Percentiles rank a stretch among this genome's conserved stretches.
Conservation (phyloP, 2,797 vertebrate species). For the Danionella dracula region DNA sequence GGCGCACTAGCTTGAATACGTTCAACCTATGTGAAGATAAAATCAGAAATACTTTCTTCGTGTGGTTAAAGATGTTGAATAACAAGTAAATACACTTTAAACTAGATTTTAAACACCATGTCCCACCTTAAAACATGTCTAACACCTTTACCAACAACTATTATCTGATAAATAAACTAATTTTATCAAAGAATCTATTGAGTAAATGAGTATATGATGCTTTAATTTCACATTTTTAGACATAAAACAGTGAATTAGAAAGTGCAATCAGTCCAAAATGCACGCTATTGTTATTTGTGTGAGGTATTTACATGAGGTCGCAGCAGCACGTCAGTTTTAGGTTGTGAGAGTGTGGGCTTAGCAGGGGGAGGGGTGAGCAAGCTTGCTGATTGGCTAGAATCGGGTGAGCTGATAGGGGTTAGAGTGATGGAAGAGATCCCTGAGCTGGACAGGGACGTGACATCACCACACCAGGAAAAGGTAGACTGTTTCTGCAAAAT, state of each 20-base stretch:
- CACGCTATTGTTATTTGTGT: not conserved
- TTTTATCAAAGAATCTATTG: too few relatives aligned
- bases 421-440: slow-evolving; percentile 75
- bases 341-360: slow-evolving; percentile 66
- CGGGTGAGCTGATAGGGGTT: slow-evolving; percentile 71
- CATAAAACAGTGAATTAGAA: too few relatives aligned
- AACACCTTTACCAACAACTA: too few relatives aligned
- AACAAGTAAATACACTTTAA: too few relatives aligned
- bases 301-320: slow-evolving; percentile 63
- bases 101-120: too few relatives aligned
- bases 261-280: too few relatives aligned
- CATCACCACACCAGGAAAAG: slow-evolving; percentile 69
- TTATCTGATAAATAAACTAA: too few relatives aligned
- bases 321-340: slow-evolving; percentile 63
- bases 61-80: too few relatives aligned
- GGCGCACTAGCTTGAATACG: slow-evolving; percentile 66
- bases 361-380: slow-evolving; percentile 71
- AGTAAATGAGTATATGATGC: too few relatives aligned
- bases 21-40: slow-evolving; percentile 65
- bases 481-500: slow-evolving; percentile 65
- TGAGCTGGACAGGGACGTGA: slow-evolving; percentile 69
- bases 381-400: slow-evolving; percentile 68
- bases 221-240: too few relatives aligned
- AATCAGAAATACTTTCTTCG: too few relatives aligned
- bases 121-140: too few relatives aligned